Conservation (phyloP, 2,113 vertebrate species). For the Tychaedon coryphoeus region DNA sequence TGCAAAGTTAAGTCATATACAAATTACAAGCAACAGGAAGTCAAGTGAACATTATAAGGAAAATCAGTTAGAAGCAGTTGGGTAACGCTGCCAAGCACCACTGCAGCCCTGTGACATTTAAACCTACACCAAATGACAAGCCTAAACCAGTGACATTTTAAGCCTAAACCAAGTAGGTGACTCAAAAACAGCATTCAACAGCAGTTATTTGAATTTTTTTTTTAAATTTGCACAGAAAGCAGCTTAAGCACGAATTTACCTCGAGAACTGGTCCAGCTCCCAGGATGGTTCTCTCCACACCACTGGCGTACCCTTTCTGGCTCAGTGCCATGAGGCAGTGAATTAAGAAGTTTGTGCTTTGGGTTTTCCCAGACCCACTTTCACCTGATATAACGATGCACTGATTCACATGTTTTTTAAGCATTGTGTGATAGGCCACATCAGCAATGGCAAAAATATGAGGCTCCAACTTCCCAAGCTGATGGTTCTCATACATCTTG, state of each 20-base stretch:
- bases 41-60: neutral
- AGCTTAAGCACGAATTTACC: conserved; percentile 75
- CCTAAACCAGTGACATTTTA: neutral
- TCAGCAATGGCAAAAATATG: conserved; percentile 94
- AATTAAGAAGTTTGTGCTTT: conserved; percentile 94
- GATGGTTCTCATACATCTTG: conserved; percentile 92
- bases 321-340: conserved; percentile 94
- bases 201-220: neutral
- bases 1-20: neutral
- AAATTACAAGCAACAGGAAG: conserved; percentile 34
- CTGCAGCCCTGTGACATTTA: neutral
- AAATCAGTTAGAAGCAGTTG: neutral
- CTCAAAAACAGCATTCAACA: neutral
- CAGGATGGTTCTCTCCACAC: conserved; percentile 89
- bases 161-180: neutral
- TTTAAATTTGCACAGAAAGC: neutral
- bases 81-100: neutral
- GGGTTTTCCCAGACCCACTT: conserved; percentile 94
- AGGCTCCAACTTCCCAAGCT: conserved; percentile 87
- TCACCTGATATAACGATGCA: conserved; percentile 92
- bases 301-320: conserved; percentile 87
- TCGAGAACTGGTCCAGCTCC: conserved; percentile 92
- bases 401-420: conserved; percentile 83
- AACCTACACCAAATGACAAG: neutral
- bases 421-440: conserved; percentile 87